These are phyloP conservation scores for Potamarius usumacintae DNA, from an alignment of 2,113 vertebrate genomes.

Conservation along the genomic window DNA sequence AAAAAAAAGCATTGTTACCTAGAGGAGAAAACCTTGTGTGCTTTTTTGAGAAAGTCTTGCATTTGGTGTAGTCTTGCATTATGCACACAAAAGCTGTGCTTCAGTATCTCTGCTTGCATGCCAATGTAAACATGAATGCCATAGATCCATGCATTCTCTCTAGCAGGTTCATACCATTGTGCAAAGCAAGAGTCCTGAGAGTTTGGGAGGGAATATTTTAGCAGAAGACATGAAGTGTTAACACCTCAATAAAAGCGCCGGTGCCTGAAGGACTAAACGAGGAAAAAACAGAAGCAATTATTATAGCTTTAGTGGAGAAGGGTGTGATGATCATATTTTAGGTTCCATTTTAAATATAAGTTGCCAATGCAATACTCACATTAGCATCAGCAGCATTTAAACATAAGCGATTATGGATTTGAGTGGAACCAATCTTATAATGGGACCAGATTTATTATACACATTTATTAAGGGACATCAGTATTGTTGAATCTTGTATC, in stretches of 20 bases:
- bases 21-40: slow-evolving; percentile 48
- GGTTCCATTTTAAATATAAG: not conserved
- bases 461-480: not conserved
- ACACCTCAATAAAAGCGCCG: slow-evolving; percentile 1
- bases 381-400: not conserved
- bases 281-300: not conserved
- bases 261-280: slow-evolving; percentile 17
- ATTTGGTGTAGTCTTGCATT: slow-evolving; percentile 42
- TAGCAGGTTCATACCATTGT: slow-evolving; percentile 6
- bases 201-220: not conserved
- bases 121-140: slow-evolving; percentile 23
- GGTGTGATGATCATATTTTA: not conserved
- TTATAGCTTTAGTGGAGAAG: not conserved
- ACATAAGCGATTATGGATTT: not conserved
- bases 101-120: slow-evolving; percentile 29
- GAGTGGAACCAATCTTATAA: not conserved
- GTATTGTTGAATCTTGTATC: not conserved
- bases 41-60: slow-evolving; percentile 48
- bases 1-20: slow-evolving; percentile 41
- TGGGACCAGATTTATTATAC: not conserved
- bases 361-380: not conserved
- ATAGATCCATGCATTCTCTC: slow-evolving; percentile 6
- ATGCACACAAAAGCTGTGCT: slow-evolving; percentile 45
- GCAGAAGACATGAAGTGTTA: slow-evolving; percentile 10
- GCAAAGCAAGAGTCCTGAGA: slow-evolving; percentile 23